Evolutionary conservation across 2,113 vertebrate species (phyloP), one percentile per base, ranked within the genome.

Genomic region (Psittacus erithacus): DNA sequence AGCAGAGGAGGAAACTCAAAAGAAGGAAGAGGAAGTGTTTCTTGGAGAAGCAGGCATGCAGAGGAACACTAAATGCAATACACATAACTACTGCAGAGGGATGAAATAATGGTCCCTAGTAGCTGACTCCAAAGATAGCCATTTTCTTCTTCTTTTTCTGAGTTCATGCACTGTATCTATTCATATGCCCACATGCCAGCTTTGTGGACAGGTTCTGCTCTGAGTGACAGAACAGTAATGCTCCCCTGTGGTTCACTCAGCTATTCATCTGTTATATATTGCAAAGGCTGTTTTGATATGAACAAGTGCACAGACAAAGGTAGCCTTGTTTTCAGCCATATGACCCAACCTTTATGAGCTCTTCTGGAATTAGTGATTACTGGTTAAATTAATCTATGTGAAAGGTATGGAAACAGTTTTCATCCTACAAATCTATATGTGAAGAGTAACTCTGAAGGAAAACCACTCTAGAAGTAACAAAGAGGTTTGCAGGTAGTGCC

Each of bases 11-110:
- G 15, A 67, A 76, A 49, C 39, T 49, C 24, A 13, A 64, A 81
- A 49, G 57, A 74, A 35, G 24, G 55, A 33, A 71, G 20, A 6
- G 6, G 59, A 59, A 74, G 9, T 5, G 5, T 70, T 94, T 75
- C 44, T 75, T 1, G 1, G 43, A 82, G 53, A 59, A 67, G 10
- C 47, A 52, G 33, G 38, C 43, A 10, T 0, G 0, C 27, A 75
- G 62, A 63, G 52, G 19, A 82, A 44, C 14, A 31, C 46, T 19
- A 35, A 76, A 64, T 49, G 43, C 22, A 59, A 31, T 38, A 52
- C 6, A 3, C 10, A 0, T 6, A 73, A n/a, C 60, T 68, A 20
- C 18, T 52, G 44, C 57, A 85, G 65, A 68, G 33, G 29, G 28
- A 63, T 1, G 4, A 50, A 64, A n/a, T 44, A 76, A 60, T 33